Conservation (phyloP, 2,797 vertebrate genomes). For the Helarctos malayanus region DNA sequence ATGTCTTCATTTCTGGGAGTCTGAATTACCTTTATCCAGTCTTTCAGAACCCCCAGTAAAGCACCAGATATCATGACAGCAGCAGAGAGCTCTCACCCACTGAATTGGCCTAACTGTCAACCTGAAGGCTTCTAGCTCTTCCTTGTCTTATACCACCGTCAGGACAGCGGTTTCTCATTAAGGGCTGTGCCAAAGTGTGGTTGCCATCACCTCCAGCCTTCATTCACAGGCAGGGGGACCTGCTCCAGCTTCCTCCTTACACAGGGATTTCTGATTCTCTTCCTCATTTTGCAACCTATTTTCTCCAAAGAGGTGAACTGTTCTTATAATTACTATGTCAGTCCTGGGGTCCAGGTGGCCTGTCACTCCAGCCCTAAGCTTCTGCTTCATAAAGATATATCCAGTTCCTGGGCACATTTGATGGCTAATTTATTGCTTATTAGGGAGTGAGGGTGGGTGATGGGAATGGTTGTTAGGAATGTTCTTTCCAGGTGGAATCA, state of each 20-base stretch:
- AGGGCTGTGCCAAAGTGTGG: not conserved
- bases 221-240: not conserved
- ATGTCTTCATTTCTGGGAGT: not conserved
- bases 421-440: not conserved
- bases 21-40: not conserved
- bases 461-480: not conserved
- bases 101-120: not conserved
- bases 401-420: not conserved
- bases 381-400: not conserved
- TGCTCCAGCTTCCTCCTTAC: not conserved
- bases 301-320: not conserved
- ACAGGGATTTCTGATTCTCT: not conserved
- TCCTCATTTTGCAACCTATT: not conserved
- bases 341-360: not conserved
- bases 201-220: not conserved
- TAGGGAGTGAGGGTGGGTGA: not conserved
- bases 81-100: not conserved
- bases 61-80: not conserved
- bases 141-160: not conserved
- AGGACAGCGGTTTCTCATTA: rapidly evolving
- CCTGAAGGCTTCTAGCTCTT: not conserved
- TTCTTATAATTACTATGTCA: not conserved
- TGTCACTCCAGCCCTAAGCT: not conserved
- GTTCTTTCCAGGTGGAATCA: not conserved
- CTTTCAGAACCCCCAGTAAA: no score